phyloP scores from a whole-genome alignment of 2,113 vertebrate genomes.

The Hemicordylus capensis region DNA sequence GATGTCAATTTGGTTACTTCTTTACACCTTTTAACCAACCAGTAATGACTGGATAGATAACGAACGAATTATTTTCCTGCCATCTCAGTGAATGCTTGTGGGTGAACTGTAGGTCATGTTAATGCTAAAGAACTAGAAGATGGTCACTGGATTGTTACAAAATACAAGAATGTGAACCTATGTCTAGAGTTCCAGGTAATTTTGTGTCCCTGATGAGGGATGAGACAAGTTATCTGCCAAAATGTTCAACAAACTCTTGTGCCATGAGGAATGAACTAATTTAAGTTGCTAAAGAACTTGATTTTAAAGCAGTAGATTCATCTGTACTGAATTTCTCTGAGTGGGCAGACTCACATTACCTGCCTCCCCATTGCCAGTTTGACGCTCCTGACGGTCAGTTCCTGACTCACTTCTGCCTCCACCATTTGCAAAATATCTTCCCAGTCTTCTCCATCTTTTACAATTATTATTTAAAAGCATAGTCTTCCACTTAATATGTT shows the following conservation, averaged over 20 bases:
- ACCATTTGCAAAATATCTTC: neutral
- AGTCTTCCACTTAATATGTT: neutral
- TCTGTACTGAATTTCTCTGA: neutral
- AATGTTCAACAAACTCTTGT: neutral
- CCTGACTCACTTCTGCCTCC: neutral
- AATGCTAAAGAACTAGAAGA: neutral
- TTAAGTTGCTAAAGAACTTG: neutral
- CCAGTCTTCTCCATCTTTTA: neutral
- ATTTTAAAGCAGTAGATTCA: neutral
- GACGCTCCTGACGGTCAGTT: neutral
- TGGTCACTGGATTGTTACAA: neutral
- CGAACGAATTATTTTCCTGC: neutral
- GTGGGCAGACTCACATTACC: neutral
- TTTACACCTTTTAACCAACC: neutral
- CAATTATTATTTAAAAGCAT: neutral
- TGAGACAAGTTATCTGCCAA: neutral
- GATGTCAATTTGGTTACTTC: neutral
- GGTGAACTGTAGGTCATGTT: neutral
- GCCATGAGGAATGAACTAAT: too few relatives aligned
- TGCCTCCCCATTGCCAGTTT: neutral
- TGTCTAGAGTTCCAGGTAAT: too few relatives aligned
- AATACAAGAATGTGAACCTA: neutral
- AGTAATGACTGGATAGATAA: too few relatives aligned
- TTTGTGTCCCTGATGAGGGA: neutral
- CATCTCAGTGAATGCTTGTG: neutral